Evolutionary conservation across 2,888 invertebrate species (phyloP), one percentile per base, ranked within the genome.

Genomic region (Monopis laevigella): DNA sequence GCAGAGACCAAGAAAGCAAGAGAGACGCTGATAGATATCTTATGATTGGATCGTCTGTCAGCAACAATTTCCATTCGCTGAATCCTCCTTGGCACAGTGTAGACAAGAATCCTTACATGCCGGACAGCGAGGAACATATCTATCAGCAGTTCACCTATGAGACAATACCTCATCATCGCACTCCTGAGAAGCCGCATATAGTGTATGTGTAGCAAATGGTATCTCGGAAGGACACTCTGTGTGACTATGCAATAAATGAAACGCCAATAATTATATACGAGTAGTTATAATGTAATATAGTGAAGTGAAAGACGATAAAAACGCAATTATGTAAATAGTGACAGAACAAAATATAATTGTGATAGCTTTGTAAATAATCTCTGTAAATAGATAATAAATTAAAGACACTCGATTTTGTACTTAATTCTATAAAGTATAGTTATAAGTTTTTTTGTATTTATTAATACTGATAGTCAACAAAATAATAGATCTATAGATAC

Each of bases 151-250:
- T 82, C 46, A 78, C 78, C 2, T 82, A 82, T 49, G 82, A 82
- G 56, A 81, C 82, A 10, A 82, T 82, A 39, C 81, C 82, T 46
- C 78, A 72, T 45, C 82, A 82, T 54, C 66, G 77, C 56, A 80
- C 82, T 49, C 80, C 81, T 41, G 83, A 83, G 55, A 81, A 82
- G 62, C 82, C 83, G 45, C 83, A 84, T 65, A 82, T 84, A 73
- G 83, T 83, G 66, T 84, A 84, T 54, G 83, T 84, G 56, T 84
- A 82, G 81, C 80, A 74, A 59, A 63, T 70, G 65, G 65, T 59
- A 52, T 62, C 63, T 17, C 14, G n/a, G 62, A 66, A 62, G 64
- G 64, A 73, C 71, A 64, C 64, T 69, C 60, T 68, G 14, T 29
- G 14, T 14, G 36, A 36, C 36, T 36, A 21, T 21, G 17, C 21